These are phyloP conservation scores for Meta bourneti DNA, from an alignment of 2,888 invertebrate genomes.

Conservation along the genomic window DNA sequence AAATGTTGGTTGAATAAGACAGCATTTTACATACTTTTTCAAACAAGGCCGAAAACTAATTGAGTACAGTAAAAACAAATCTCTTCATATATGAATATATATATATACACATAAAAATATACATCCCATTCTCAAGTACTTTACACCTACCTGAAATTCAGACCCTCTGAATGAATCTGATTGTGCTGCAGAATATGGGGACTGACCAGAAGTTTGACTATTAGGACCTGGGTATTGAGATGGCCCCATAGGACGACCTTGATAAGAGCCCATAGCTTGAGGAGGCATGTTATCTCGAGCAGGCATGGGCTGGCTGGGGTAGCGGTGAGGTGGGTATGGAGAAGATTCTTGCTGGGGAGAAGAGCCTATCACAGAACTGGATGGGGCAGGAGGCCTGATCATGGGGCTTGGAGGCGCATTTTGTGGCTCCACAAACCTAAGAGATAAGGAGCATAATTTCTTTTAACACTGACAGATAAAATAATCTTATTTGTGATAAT, in stretches of 20 bases:
- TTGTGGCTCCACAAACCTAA: constrained; percentile 45
- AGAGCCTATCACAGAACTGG: constrained; percentile 68
- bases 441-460: no score
- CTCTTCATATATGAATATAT: not conserved
- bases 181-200: constrained; percentile 65
- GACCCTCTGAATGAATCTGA: constrained; percentile 62
- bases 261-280: constrained; percentile 66
- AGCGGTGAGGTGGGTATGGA: constrained; percentile 67
- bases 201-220: constrained; percentile 69
- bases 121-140: no score
- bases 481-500: not conserved
- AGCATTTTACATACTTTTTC: not conserved
- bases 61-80: not conserved
- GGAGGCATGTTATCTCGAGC: constrained; percentile 60
- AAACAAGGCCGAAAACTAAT: not conserved
- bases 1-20: not conserved
- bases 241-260: constrained; percentile 54
- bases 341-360: constrained; percentile 63
- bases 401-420: constrained; percentile 60
- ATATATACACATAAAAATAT: not conserved
- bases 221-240: constrained; percentile 62
- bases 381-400: constrained; percentile 63
- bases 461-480: not conserved
- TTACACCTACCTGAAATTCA: constrained; percentile 66
- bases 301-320: constrained; percentile 59